These are phyloP conservation scores for Rattus norvegicus DNA, from an alignment of 2,113 vertebrate genomes.

Conservation along the genomic window GRCr8 NC_086036.1:75831501-75832000, in stretches of 20 bases:
- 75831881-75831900: neutral
- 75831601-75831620: neutral
- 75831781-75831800: neutral
- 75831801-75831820: neutral
- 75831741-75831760: neutral
- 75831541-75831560: neutral
- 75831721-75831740: neutral
- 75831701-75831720: neutral
- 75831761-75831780: neutral
- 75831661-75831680: neutral
- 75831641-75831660: neutral
- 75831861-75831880: neutral
- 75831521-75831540: neutral
- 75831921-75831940: neutral
- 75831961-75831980: neutral
- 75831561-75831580: neutral
- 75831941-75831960: neutral
- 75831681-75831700: neutral
- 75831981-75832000: neutral
- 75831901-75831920: neutral
- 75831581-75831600: neutral
- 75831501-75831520: neutral
- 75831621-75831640: neutral
- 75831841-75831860: neutral
- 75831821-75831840: neutral